Conservation (phyloP, 2,888 invertebrate species). For the Eulithis prunata region DNA sequence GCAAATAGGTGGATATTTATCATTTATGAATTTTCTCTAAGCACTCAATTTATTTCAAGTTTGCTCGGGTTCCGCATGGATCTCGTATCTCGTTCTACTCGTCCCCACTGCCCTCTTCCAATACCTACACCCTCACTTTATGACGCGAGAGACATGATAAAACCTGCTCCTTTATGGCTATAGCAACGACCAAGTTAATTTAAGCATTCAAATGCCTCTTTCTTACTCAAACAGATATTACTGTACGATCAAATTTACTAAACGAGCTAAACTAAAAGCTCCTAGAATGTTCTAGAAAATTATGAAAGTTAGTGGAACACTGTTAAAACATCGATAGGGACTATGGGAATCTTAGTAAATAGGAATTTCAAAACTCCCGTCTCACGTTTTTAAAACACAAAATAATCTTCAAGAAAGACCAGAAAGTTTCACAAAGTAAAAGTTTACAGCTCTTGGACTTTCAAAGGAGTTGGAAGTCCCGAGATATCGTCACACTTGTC, state of each 20-base stretch:
- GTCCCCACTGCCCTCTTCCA: not conserved
- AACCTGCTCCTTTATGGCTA: conserved; percentile 13
- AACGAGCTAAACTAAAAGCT: not conserved
- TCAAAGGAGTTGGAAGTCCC: conserved; percentile 19
- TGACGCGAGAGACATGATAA: conserved; percentile 10
- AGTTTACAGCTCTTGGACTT: conserved; percentile 21
- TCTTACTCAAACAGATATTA: not conserved
- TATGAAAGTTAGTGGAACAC: not conserved
- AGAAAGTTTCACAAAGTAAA: conserved; percentile 15
- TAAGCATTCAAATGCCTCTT: conserved; percentile 1
- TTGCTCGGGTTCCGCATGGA: not conserved
- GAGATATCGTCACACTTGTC: conserved; percentile 25
- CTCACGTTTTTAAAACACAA: conserved; percentile 6
- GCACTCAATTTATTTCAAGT: not conserved
- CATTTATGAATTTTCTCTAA: no score
- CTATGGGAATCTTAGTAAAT: not conserved
- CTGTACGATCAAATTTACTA: no score
- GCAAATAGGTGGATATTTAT: no score
- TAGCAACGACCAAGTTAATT: conserved; percentile 12
- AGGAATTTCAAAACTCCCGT: not conserved
- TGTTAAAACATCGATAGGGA: conserved; percentile 2
- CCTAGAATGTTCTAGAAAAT: not conserved
- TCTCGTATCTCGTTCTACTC: not conserved
- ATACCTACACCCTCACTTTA: conserved; percentile 12
- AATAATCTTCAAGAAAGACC: conserved; percentile 13